These are phyloP conservation scores for Mandrillus leucophaeus DNA, from an alignment of 2,113 vertebrate species.

Conservation along the genomic window DNA sequence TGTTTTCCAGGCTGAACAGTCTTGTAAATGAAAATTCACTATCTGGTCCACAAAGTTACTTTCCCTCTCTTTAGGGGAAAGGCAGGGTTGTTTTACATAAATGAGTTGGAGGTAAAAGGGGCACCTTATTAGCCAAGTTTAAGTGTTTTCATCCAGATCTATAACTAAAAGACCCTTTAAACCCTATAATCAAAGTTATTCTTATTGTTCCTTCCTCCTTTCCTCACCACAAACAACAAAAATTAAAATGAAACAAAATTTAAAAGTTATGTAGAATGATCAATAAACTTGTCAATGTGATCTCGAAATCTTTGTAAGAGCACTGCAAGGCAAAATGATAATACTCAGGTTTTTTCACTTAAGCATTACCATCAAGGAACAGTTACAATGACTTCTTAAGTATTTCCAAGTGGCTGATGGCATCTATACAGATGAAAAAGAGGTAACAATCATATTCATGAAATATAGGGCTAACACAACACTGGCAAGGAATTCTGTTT, in stretches of 20 bases:
- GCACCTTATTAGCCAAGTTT: not conserved
- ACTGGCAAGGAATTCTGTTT: slow-evolving; percentile 57
- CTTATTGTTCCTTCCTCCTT: not conserved
- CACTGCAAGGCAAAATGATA: not conserved
- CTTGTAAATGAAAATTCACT: not conserved
- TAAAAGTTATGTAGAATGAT: not conserved
- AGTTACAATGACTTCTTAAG: not conserved
- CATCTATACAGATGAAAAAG: slow-evolving; percentile 44
- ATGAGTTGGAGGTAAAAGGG: not conserved
- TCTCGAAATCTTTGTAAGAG: not conserved
- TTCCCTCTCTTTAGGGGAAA: not conserved
- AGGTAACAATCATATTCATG: slow-evolving; percentile 10
- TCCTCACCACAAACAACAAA: not conserved
- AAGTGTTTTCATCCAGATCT: not conserved
- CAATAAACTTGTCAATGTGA: not conserved
- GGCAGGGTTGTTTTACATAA: not conserved
- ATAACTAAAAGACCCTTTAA: not conserved
- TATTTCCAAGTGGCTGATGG: not conserved
- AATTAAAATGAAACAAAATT: not conserved
- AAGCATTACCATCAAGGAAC: not conserved
- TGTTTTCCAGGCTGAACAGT: not conserved
- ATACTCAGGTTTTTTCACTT: not conserved
- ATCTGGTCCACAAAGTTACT: not conserved
- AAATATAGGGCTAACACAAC: slow-evolving; percentile 55
- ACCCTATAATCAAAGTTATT: not conserved